Evolutionary conservation across 2,797 vertebrate species (phyloP).

Genomic region (Rhincodon typus): DNA sequence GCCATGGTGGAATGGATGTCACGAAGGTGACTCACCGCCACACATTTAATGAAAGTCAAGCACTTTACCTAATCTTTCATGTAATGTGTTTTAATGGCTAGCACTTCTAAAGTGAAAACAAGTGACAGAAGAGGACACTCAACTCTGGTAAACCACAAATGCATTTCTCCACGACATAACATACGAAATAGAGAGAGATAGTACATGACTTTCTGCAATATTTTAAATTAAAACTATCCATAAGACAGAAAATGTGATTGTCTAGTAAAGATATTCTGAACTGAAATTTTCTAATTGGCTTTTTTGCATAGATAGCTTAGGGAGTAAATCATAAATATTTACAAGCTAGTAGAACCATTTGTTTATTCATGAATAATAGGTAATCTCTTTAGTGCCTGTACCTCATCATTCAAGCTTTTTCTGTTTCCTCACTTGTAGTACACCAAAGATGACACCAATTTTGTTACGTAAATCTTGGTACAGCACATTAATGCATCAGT

Average conservation of each 20-base stretch:
- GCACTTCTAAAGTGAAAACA: no score
- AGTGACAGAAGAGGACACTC: no score
- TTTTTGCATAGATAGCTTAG: neutral
- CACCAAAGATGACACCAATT: neutral
- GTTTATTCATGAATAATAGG: neutral
- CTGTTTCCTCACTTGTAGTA: neutral
- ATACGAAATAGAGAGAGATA: neutral
- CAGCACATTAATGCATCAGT: neutral
- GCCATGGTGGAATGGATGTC: no score
- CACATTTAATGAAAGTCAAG: no score
- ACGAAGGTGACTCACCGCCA: no score
- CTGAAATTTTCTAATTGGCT: neutral
- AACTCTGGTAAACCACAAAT: no score
- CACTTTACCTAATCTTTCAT: no score
- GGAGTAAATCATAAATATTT: slow-evolving; percentile 10
- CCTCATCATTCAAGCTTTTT: neutral
- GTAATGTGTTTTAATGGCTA: no score
- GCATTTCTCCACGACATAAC: neutral
- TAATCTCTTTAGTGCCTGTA: neutral
- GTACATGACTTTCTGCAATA: neutral
- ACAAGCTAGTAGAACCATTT: neutral
- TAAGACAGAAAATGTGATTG: neutral
- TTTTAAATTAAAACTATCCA: neutral
- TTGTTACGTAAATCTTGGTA: neutral
- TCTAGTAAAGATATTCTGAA: neutral